A percentile compares a stretch with the other conserved stretches of the same genome.
These are phyloP conservation scores for Avahi laniger DNA, from an alignment of 2,797 vertebrate species.

Conservation along the genomic window DNA sequence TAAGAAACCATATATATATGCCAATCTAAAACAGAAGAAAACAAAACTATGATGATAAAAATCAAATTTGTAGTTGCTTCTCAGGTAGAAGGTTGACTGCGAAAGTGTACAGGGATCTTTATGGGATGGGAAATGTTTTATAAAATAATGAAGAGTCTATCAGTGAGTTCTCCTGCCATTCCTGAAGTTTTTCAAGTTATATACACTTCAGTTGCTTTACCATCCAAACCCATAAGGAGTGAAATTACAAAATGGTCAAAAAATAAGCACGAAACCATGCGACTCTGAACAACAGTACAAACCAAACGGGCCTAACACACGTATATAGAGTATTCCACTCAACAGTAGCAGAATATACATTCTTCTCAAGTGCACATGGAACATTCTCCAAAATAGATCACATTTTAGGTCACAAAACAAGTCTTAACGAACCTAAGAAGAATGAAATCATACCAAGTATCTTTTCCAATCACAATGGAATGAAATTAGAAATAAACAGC, in stretches of 20 bases:
- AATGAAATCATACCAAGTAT: not conserved
- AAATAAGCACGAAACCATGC: slow-evolving; percentile 72
- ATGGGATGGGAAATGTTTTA: not conserved
- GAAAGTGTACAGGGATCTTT: not conserved
- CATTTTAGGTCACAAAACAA: not conserved
- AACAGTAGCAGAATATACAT: not conserved
- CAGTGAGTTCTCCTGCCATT: slow-evolving; percentile 68
- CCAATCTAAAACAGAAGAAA: not conserved
- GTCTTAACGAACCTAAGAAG: not conserved
- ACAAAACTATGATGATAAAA: slow-evolving; percentile 13
- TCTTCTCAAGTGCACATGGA: not conserved
- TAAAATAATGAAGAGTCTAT: not conserved
- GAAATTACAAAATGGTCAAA: slow-evolving; percentile 77
- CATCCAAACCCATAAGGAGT: slow-evolving; percentile 66
- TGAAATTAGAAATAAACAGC: not conserved
- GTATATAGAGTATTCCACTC: not conserved
- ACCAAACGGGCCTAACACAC: not conserved
- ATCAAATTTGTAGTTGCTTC: not conserved
- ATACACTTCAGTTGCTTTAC: slow-evolving; percentile 79
- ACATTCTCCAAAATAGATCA: not conserved
- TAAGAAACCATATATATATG: not conserved
- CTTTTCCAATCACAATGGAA: not conserved
- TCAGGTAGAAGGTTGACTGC: not conserved
- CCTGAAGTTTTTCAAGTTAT: slow-evolving; percentile 81
- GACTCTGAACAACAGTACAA: not conserved